Conservation (phyloP, 2,797 vertebrate species). For the Protonibea diacanthus region DNA sequence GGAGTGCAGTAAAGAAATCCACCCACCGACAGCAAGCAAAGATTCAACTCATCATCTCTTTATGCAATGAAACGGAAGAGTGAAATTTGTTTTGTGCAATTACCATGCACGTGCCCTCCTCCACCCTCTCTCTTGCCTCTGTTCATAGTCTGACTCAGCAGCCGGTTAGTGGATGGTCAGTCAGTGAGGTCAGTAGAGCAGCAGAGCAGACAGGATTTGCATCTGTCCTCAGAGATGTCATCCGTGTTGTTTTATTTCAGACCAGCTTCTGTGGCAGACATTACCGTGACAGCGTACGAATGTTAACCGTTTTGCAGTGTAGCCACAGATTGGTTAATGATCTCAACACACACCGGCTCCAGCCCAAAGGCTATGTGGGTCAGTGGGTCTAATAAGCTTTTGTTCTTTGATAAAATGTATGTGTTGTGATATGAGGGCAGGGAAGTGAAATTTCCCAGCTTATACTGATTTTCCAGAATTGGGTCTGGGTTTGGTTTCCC, state of each 20-base stretch:
- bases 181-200: conserved; percentile 77
- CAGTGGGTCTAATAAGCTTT: conserved; percentile 59
- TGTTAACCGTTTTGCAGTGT: conserved; percentile 41
- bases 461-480: conserved; percentile 57
- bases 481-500: conserved; percentile 69
- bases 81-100: conserved; percentile 23
- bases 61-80: conserved; percentile 10
- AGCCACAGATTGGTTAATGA: conserved; percentile 51
- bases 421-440: conserved; percentile 53
- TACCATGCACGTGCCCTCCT: conserved; percentile 16
- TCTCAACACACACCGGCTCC: conserved; percentile 46
- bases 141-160: conserved; percentile 67
- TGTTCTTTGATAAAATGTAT: conserved; percentile 56
- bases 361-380: conserved; percentile 35
- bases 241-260: conserved; percentile 73
- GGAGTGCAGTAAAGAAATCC: background rate
- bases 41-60: background rate
- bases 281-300: conserved; percentile 55
- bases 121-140: background rate
- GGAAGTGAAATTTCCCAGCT: conserved; percentile 45
- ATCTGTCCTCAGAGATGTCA: conserved; percentile 61
- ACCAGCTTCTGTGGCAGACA: conserved; percentile 56
- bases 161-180: conserved; percentile 73
- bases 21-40: background rate
- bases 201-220: conserved; percentile 66